These are phyloP conservation scores for Acropora yongei DNA, from an alignment of 64 coral and sea anemone genomes.

Conservation along the genomic window DNA sequence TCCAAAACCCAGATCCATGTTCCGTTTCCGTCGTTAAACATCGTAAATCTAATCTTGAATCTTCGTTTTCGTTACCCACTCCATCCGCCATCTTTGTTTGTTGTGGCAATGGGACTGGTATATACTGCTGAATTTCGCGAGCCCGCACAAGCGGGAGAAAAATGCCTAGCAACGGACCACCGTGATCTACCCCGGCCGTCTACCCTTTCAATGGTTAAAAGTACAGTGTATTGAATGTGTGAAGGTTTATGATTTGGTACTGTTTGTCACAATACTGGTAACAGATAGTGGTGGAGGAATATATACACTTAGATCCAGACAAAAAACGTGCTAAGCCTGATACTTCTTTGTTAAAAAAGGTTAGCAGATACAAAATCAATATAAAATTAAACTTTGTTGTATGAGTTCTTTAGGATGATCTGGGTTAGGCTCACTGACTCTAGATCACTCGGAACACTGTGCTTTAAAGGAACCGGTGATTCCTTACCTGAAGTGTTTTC, in stretches of 20 bases:
- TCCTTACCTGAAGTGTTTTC: neutral
- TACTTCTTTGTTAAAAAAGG: slow-evolving; percentile 7
- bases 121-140: no score
- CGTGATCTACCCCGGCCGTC: neutral
- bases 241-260: slow-evolving; percentile 24
- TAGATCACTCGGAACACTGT: slow-evolving; percentile 16
- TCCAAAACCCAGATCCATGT: no score
- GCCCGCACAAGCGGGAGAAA: no score
- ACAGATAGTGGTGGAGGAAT: neutral
- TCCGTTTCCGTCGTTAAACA: no score
- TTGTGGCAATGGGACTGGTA: no score
- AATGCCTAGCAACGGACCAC: neutral
- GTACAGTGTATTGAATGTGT: slow-evolving; percentile 16
- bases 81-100: no score
- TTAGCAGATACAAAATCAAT: slow-evolving; percentile 20
- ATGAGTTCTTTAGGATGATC: slow-evolving; percentile 24
- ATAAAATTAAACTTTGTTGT: slow-evolving; percentile 9
- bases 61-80: no score
- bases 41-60: no score
- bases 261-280: slow-evolving; percentile 14
- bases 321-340: slow-evolving; percentile 1
- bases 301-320: neutral
- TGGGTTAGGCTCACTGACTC: slow-evolving; percentile 8
- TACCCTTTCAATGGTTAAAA: slow-evolving; percentile 20
- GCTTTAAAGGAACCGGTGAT: slow-evolving; percentile 13